Percentiles rank a stretch among this genome's conserved stretches.
Conservation (phyloP, 2,113 vertebrate genomes). For the Enhydra lutris region DNA sequence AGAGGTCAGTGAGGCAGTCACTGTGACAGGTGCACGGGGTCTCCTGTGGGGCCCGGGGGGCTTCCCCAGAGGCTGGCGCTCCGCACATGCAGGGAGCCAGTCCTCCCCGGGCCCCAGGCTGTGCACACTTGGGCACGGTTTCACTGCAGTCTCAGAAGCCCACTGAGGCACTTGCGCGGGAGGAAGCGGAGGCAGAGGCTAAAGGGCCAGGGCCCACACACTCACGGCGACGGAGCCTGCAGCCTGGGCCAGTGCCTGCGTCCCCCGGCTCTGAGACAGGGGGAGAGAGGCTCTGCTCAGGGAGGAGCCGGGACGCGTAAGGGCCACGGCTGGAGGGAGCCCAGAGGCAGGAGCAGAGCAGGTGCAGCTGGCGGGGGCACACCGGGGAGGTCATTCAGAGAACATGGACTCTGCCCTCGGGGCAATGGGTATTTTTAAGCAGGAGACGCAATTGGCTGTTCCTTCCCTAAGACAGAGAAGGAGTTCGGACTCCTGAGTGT, state of each 20-base stretch:
- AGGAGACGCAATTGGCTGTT: not conserved
- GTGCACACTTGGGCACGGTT: accelerated
- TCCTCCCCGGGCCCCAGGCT: not conserved
- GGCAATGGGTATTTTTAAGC: not conserved
- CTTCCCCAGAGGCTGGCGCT: not conserved
- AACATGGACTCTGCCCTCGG: not conserved
- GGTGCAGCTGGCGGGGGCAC: not conserved
- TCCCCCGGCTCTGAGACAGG: not conserved
- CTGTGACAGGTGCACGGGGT: accelerated
- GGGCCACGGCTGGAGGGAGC: accelerated
- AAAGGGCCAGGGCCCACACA: accelerated
- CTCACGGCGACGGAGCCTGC: not conserved
- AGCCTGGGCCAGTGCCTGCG: accelerated
- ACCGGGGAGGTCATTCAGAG: not conserved
- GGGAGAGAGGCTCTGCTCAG: not conserved
- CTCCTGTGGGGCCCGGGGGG: accelerated
- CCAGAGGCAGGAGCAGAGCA: not conserved
- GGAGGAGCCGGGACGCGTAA: not conserved
- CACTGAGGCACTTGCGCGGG: accelerated
- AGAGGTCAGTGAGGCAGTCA: not conserved
- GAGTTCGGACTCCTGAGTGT: not conserved
- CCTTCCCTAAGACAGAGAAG: not conserved
- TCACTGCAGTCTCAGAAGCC: no score
- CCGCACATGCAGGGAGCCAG: accelerated
- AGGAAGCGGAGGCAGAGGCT: not conserved